Evolutionary conservation across 2,113 vertebrate genomes (phyloP), one percentile per base, ranked within the genome.

Genomic region (Nerophis lumbriciformis): DNA sequence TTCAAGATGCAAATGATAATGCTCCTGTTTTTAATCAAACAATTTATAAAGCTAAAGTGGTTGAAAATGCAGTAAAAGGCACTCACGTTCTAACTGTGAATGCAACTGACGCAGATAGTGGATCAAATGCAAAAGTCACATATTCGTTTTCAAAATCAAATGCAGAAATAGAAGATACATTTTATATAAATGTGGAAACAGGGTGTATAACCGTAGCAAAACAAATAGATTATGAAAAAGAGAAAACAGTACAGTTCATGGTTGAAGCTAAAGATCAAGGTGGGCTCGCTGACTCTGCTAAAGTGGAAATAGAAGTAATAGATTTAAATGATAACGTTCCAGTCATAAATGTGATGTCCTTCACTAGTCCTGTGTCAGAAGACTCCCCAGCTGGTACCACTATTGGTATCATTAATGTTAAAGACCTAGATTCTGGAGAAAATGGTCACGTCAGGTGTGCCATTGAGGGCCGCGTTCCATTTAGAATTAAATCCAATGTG

Each of bases 81-180:
- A 88, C 84, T 0, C 19, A n/a, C 1, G 63, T 94, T 67, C 49
- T 87, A 1, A 88, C 76, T 0, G 69, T 94, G 15, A 90, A 84
- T 54, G 92, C 91, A 6, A 67, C 72, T 0, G 92, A 94, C 58
- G 59, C 72, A 11, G 93, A 94, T 5, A 87, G 86, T 1, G 91
- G 76, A 12, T 38, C 66, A 42, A 66, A 92, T 6, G 82, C 69
- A 10, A 8, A 53, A 1, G 15, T 89, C 4, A 58, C 53, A 0
- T 90, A 84, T 53, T 71, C 44, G 0, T 72, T 90, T 55, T 83
- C 80, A 9, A 81, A 81, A 61, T 77, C 68, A 9, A 80, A 82
- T 48, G 72, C 65, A 16, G 66, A 54, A 6, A 62, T 69, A 38
- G 14, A 57, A 3, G 73, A 76, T 16, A 45, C 83, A 1, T 88